Conservation (phyloP, 2,797 vertebrate genomes). For the Centroberyx gerrardi region DNA sequence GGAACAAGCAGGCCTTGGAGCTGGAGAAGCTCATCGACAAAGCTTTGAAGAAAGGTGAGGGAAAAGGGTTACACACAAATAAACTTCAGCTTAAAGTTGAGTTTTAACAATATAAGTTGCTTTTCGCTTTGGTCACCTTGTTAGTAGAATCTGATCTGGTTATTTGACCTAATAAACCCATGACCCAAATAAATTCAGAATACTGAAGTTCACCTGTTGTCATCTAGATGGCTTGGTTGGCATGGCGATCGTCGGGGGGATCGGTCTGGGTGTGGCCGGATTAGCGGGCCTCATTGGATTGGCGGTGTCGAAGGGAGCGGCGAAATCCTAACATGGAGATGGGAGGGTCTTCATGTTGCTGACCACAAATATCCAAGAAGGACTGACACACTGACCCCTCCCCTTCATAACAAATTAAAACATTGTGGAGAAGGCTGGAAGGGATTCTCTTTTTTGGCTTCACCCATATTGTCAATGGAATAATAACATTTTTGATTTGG, state of each 20-base stretch:
- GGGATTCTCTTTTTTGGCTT: background rate
- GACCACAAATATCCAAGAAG: constrained; percentile 10
- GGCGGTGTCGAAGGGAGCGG: constrained; percentile 90
- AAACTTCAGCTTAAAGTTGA: background rate
- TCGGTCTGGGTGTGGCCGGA: constrained; percentile 90
- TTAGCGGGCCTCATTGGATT: constrained; percentile 93
- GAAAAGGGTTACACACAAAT: no score
- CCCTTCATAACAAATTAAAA: constrained; percentile 39
- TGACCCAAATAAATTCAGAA: background rate
- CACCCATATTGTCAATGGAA: background rate
- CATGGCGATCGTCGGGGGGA: constrained; percentile 95
- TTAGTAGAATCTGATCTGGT: background rate
- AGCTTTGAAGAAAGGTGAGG: constrained; percentile 92
- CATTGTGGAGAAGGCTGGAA: constrained; percentile 1
- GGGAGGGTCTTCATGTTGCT: constrained; percentile 29
- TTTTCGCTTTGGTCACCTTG: background rate
- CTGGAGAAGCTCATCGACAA: constrained; percentile 92
- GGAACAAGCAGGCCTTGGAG: constrained; percentile 92
- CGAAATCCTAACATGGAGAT: constrained; percentile 86
- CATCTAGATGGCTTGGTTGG: constrained; percentile 92
- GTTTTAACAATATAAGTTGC: background rate
- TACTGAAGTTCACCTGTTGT: constrained; percentile 27
- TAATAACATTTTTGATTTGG: constrained; percentile 30
- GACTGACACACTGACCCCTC: constrained; percentile 56
- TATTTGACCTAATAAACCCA: background rate